Conservation (phyloP, 2,113 vertebrate species). For the Trematocara stigmaticum region DNA sequence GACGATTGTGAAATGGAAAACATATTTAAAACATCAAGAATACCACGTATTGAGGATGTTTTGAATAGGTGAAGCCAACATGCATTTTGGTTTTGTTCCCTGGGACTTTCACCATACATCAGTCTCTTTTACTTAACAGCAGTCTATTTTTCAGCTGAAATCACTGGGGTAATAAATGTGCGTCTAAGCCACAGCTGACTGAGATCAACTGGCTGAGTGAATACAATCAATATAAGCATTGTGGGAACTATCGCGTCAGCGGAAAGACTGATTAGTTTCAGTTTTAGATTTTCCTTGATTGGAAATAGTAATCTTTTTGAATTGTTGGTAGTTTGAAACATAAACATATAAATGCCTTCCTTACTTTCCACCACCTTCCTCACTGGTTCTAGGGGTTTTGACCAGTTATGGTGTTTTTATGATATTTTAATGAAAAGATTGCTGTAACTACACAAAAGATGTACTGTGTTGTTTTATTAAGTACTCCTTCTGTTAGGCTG, state of each 20-base stretch:
- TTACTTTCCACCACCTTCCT: background rate
- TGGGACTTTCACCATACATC: background rate
- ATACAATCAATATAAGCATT: background rate
- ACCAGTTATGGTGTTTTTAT: background rate
- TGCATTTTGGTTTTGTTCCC: background rate
- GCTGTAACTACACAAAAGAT: background rate
- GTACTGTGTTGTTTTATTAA: background rate
- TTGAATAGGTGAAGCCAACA: background rate
- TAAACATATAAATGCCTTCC: background rate
- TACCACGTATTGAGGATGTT: background rate
- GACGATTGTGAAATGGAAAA: background rate
- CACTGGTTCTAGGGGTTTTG: background rate
- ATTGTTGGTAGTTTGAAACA: background rate
- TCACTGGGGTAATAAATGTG: background rate
- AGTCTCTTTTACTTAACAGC: background rate
- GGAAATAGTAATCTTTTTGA: background rate
- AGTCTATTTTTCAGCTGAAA: background rate
- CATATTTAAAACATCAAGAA: background rate
- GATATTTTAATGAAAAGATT: background rate
- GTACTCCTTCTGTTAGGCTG: background rate
- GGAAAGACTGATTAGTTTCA: background rate
- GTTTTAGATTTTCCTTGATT: background rate
- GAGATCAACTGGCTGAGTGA: background rate
- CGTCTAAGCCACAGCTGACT: background rate
- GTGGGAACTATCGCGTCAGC: background rate